Percentiles rank a stretch among this genome's conserved stretches.
phyloP scores from a whole-genome alignment of 2,888 invertebrate species.

The Agelastica alni region DNA sequence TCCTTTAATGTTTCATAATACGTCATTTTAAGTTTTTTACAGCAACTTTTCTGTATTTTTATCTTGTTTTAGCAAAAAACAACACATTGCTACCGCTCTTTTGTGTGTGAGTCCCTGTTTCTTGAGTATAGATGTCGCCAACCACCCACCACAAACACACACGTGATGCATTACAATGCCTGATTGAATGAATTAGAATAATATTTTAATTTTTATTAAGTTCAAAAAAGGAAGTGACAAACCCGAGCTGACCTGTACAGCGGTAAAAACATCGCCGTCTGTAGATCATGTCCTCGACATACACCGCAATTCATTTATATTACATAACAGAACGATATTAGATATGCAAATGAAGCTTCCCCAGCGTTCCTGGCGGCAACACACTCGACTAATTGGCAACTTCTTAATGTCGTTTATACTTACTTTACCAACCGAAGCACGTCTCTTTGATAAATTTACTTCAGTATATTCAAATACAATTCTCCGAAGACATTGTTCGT shows the following conservation, averaged over 20 bases:
- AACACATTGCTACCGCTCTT: too few relatives aligned
- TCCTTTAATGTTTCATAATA: too few relatives aligned
- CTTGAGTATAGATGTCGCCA: too few relatives aligned
- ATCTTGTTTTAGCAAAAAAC: too few relatives aligned
- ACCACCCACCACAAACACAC: too few relatives aligned
- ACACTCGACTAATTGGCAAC: slow-evolving; percentile 58
- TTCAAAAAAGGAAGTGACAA: slow-evolving; percentile 11
- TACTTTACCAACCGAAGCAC: slow-evolving; percentile 58
- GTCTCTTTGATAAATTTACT: slow-evolving; percentile 58
- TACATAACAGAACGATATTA: slow-evolving; percentile 56
- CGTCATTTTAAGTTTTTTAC: too few relatives aligned
- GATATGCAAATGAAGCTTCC: slow-evolving; percentile 55
- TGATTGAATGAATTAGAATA: too few relatives aligned
- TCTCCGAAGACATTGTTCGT: slow-evolving; percentile 47
- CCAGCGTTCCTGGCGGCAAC: slow-evolving; percentile 52
- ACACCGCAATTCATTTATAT: slow-evolving; percentile 51
- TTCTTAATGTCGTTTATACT: slow-evolving; percentile 60
- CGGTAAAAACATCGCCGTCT: not conserved
- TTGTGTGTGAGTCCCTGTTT: too few relatives aligned
- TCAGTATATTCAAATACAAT: slow-evolving; percentile 53
- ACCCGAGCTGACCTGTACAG: slow-evolving; percentile 7
- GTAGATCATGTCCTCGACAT: slow-evolving; percentile 23
- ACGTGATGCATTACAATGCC: too few relatives aligned
- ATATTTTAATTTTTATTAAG: too few relatives aligned
- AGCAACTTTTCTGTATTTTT: too few relatives aligned